phyloP scores from a whole-genome alignment of 2,113 vertebrate species.

The Podocnemis expansa region DNA sequence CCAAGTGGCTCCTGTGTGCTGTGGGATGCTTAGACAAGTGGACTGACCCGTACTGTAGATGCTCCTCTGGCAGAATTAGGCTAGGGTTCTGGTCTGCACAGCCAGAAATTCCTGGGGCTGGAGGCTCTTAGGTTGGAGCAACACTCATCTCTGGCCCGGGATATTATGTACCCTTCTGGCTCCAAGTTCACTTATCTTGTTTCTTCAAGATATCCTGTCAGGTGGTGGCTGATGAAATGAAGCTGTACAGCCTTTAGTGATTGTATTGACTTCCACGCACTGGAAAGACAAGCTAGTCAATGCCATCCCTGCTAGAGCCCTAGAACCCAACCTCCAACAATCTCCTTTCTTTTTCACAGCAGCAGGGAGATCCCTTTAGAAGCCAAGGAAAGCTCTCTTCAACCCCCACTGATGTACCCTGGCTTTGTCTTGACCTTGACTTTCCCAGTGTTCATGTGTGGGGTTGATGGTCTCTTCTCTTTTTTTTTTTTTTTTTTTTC shows the following conservation, averaged over 20 bases:
- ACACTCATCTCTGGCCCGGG: not conserved
- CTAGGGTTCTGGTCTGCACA: not conserved
- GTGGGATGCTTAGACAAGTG: not conserved
- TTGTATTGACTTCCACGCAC: not conserved
- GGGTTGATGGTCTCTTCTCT: not conserved
- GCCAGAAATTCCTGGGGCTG: not conserved
- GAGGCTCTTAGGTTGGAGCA: constrained; percentile 54
- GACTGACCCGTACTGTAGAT: not conserved
- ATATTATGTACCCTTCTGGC: constrained; percentile 32
- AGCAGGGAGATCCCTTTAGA: not conserved
- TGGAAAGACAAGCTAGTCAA: not conserved
- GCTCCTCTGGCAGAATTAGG: not conserved
- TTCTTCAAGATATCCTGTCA: constrained; percentile 19
- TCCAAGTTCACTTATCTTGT: constrained; percentile 21
- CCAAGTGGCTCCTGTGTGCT: not conserved
- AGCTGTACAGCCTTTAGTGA: not conserved
- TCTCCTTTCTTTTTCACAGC: not conserved
- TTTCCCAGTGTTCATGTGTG: not conserved
- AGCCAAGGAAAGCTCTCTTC: not conserved
- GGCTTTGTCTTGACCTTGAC: not conserved
- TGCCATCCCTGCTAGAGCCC: not conserved
- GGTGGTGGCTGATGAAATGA: constrained; percentile 11
- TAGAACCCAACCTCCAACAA: not conserved
- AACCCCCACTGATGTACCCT: not conserved
- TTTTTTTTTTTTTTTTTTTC: not conserved